Evolutionary conservation across 2,113 vertebrate species (phyloP).

Genomic region (Nesogale talazaci): DNA sequence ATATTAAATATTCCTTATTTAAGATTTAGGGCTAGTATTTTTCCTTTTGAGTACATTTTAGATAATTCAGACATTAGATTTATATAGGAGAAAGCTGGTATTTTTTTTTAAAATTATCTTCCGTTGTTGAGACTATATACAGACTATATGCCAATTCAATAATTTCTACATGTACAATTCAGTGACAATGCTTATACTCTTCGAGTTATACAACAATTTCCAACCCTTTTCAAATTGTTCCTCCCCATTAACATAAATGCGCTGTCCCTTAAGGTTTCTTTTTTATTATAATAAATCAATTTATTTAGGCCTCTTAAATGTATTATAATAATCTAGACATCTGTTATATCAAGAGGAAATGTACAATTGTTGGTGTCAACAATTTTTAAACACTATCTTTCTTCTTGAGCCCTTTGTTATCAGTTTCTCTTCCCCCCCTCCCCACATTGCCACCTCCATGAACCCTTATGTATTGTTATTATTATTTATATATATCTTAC

Average conservation of each 20-base stretch:
- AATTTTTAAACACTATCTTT: too few species aligned
- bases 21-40: background rate
- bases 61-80: background rate
- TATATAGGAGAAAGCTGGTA: background rate
- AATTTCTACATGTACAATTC: background rate
- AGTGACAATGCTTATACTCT: background rate
- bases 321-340: too few species aligned
- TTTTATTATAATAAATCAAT: too few species aligned
- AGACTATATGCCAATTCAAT: background rate
- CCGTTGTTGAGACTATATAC: background rate
- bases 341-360: too few species aligned
- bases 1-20: constrained; percentile 30
- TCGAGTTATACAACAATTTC: background rate
- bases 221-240: background rate
- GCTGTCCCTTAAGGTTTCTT: background rate
- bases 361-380: too few species aligned
- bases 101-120: background rate
- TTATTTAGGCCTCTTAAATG: too few species aligned
- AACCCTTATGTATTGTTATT: too few species aligned
- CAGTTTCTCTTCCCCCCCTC: too few species aligned
- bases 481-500: too few species aligned
- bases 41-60: background rate
- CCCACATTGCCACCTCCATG: too few species aligned
- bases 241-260: background rate
- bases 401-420: too few species aligned